These are phyloP conservation scores for Enoplosus armatus DNA, from an alignment of 2,797 vertebrate genomes.

Conservation along the genomic window DNA sequence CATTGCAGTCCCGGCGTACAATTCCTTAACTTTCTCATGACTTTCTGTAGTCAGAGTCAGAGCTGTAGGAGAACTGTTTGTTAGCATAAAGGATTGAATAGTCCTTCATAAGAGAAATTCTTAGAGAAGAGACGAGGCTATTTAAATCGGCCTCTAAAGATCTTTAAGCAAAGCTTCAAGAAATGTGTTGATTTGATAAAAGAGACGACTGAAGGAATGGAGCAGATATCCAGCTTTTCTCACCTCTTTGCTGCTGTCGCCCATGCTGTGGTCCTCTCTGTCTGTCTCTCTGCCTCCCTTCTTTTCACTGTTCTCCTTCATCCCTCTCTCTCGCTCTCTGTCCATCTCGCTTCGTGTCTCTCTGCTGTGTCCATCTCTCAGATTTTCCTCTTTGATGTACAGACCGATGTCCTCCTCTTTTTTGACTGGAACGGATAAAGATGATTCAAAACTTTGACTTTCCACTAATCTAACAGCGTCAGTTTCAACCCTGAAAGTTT, in stretches of 20 bases:
- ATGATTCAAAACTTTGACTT: background rate
- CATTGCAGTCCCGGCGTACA: background rate
- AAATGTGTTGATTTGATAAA: background rate
- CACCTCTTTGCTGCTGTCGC: slow-evolving; percentile 79
- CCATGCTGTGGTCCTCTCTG: slow-evolving; percentile 61
- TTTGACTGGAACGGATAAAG: slow-evolving; percentile 52
- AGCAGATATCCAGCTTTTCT: slow-evolving; percentile 14
- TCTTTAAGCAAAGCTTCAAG: background rate
- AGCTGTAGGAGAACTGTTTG: background rate
- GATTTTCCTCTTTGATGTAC: slow-evolving; percentile 75
- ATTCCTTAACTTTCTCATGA: background rate
- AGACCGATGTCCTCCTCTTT: slow-evolving; percentile 63
- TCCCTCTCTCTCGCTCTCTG: slow-evolving; percentile 55
- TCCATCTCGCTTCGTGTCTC: slow-evolving; percentile 56
- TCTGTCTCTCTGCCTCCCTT: slow-evolving; percentile 59
- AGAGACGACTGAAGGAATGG: background rate
- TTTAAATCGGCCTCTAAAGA: background rate
- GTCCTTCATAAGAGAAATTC: background rate
- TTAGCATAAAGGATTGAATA: background rate
- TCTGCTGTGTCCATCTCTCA: slow-evolving; percentile 50
- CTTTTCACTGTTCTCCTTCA: slow-evolving; percentile 64
- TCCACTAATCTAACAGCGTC: background rate
- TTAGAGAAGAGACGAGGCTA: background rate
- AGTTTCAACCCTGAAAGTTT: background rate
- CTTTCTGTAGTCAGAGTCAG: background rate